Conservation (phyloP, 2,113 vertebrate genomes). For the Chroicocephalus ridibundus region DNA sequence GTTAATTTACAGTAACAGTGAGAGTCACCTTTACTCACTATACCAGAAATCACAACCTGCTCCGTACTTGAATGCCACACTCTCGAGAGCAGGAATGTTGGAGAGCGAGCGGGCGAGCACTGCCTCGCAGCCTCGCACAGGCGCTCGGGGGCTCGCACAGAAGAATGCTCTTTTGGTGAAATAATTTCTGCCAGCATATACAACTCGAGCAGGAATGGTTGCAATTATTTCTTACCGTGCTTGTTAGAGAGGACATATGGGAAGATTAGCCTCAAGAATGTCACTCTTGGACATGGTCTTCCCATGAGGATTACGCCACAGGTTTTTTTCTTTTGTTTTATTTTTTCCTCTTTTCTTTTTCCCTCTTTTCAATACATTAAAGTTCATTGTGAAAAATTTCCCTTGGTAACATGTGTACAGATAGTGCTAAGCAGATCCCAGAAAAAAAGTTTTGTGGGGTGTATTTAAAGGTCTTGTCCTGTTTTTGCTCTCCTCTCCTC, state of each 20-base stretch:
- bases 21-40: constrained; percentile 50
- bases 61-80: not conserved
- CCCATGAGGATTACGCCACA: not conserved
- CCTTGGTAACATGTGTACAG: not conserved
- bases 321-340: not conserved
- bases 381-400: not conserved
- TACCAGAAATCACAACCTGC: not conserved
- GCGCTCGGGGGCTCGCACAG: not conserved
- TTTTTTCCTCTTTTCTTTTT: not conserved
- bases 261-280: constrained; percentile 51
- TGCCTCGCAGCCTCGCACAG: not conserved
- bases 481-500: not conserved
- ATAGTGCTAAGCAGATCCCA: not conserved
- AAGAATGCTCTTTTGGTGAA: constrained; percentile 21
- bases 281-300: constrained; percentile 49
- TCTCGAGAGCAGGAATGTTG: not conserved
- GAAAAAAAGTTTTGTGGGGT: not conserved
- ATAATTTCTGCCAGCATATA: constrained; percentile 23
- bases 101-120: not conserved
- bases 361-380: constrained; percentile 7
- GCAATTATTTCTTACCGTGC: constrained; percentile 49
- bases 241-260: constrained; percentile 48
- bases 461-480: too few species aligned
- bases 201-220: constrained; percentile 28
- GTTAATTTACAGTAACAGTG: constrained; percentile 54